Evolutionary conservation across 2,797 vertebrate species (phyloP), one percentile per base, ranked within the genome.

Genomic region (Hemibagrus guttatus): DNA sequence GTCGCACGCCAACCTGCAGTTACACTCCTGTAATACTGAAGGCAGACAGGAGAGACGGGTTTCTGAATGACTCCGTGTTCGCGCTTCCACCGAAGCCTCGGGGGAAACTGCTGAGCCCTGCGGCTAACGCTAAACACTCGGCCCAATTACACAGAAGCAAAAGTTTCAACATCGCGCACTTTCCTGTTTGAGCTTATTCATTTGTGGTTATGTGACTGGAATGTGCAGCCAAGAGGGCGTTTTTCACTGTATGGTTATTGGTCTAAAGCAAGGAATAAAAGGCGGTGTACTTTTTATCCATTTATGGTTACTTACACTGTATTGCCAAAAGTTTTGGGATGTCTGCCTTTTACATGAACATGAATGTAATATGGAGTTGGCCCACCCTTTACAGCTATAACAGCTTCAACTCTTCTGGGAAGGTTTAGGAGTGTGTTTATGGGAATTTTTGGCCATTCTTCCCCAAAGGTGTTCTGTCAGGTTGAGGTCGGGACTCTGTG

Each of bases 31-130:
- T 79, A 42, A 61, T n/a, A n/a, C 26, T 61, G 66, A 9, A 61
- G 39, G 66, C 59, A 56, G 79, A 85, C 87, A 82, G 84, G 87
- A 82, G 84, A 76, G 69, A 88, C 87, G 11, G 56, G 87, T 88
- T 87, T 84, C 54, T 79, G 54, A 74, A 49, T 26, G 76, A 87
- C 84, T 23, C 49, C 4, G 1, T 17, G n/a, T 26, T 35, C 76
- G 66, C 68, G 16, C 81, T 76, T 58, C 16, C 19, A 28, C 78
- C 56, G 39, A 39, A 7, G 35, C 61, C 78, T 76, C 46, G 26
- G 58, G 82, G 76, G 46, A 85, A 87, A 85, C 83, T 19, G 83
- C 68, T n/a, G 68, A 46, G 76, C 46, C 69, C 35, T 49, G 28
- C 59, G 49, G 83, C 49, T 23, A 75, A 84, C 54, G 42, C 66